A percentile compares a stretch with the other conserved stretches of the same genome.
Conservation (phyloP, 1,140 invertebrate genomes). For the Drosophila insularis region DNA sequence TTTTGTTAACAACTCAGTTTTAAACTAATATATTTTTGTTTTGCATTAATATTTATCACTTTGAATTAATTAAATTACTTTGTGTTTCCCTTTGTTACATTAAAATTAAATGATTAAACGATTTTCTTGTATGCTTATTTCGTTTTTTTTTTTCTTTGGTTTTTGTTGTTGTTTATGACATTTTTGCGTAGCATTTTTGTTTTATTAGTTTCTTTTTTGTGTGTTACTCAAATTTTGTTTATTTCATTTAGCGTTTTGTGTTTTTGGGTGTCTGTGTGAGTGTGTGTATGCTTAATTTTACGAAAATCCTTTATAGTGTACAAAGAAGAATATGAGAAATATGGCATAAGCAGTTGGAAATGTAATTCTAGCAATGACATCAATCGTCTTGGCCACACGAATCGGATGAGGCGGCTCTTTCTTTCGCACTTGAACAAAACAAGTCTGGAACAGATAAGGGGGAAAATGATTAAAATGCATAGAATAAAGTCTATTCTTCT, state of each 20-base stretch:
- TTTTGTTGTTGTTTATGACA: slow-evolving; percentile 18
- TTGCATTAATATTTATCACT: slow-evolving; percentile 60
- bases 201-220: slow-evolving; percentile 29
- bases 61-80: slow-evolving; percentile 70
- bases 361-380: slow-evolving; percentile 95
- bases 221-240: slow-evolving; percentile 23
- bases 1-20: slow-evolving; percentile 53
- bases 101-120: slow-evolving; percentile 69
- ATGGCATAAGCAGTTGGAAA: slow-evolving; percentile 95
- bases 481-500: no score
- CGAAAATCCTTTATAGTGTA: slow-evolving; percentile 92
- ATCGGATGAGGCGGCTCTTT: slow-evolving; percentile 95
- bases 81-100: slow-evolving; percentile 78
- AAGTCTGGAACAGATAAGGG: slow-evolving; percentile 83
- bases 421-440: slow-evolving; percentile 91
- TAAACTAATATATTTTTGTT: slow-evolving; percentile 44
- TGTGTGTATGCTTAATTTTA: slow-evolving; percentile 81
- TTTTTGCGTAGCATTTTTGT: slow-evolving; percentile 31
- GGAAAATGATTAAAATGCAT: no score
- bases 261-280: slow-evolving; percentile 31
- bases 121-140: slow-evolving; percentile 29
- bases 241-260: slow-evolving; percentile 30
- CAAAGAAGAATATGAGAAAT: slow-evolving; percentile 97
- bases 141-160: slow-evolving; percentile 32
- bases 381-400: slow-evolving; percentile 95